A percentile compares a stretch with the other conserved stretches of the same genome.
These are phyloP conservation scores for Ficedula albicollis DNA, from an alignment of 2,797 vertebrate genomes.

Conservation along the genomic window DNA sequence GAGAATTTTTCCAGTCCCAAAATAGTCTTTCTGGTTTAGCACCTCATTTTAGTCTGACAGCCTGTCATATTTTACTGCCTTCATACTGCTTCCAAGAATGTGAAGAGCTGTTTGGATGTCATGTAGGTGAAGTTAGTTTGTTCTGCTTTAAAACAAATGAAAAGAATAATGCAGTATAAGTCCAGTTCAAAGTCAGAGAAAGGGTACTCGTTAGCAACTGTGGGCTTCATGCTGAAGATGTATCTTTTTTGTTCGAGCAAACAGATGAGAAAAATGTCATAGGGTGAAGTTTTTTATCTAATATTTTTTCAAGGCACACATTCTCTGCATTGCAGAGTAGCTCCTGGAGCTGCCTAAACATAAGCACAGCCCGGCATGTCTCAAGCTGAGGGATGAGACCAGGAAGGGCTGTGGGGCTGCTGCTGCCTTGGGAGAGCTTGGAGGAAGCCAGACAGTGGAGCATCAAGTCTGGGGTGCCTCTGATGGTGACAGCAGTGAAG, in stretches of 20 bases:
- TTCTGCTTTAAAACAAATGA: constrained; percentile 31
- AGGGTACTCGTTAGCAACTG: neutral
- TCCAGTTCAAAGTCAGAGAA: neutral
- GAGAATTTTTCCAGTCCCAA: constrained; percentile 58
- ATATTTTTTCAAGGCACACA: neutral
- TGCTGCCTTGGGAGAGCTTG: accelerated
- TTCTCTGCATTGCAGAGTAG: neutral
- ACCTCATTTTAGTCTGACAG: constrained; percentile 61
- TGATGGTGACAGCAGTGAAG: neutral
- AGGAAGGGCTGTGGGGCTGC: neutral
- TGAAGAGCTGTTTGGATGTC: constrained; percentile 48
- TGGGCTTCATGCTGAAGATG: neutral
- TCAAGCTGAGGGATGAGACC: neutral
- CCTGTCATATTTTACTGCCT: constrained; percentile 60
- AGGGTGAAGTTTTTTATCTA: neutral
- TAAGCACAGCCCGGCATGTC: neutral
- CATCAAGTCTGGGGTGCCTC: neutral
- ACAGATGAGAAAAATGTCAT: neutral
- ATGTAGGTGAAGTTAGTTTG: constrained; percentile 54
- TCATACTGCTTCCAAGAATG: constrained; percentile 45
- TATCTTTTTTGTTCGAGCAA: neutral
- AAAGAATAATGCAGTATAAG: neutral
- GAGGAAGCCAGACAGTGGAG: neutral
- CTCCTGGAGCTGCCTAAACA: neutral
- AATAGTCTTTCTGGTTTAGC: constrained; percentile 64